Conservation (phyloP, 2,113 vertebrate genomes). For the Tragelaphus scriptus region DNA sequence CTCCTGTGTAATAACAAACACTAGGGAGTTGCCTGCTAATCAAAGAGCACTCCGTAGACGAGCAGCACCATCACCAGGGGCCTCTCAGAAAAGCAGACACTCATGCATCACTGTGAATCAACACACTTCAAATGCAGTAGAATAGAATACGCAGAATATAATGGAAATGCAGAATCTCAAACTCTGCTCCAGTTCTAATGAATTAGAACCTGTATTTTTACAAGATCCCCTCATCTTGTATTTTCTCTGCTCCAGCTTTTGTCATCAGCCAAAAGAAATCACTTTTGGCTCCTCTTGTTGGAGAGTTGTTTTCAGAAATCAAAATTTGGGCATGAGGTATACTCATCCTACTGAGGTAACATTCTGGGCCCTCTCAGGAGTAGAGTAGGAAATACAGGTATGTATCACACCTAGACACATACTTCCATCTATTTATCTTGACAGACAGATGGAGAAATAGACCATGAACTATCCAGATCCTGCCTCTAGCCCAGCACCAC, state of each 20-base stretch:
- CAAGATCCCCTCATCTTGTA: neutral
- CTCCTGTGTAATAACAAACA: neutral
- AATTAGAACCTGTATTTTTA: neutral
- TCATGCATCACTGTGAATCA: neutral
- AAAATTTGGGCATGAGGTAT: neutral
- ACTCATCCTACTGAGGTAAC: neutral
- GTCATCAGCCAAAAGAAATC: neutral
- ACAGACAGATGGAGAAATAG: neutral
- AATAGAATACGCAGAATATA: neutral
- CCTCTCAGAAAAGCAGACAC: neutral
- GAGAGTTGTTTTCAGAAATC: neutral
- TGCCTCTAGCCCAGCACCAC: neutral
- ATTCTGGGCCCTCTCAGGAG: neutral
- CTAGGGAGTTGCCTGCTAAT: neutral
- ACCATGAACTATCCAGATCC: neutral
- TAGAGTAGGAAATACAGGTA: neutral
- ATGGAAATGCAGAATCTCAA: neutral
- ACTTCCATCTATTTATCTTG: neutral
- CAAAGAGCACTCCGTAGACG: neutral
- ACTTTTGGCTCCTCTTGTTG: neutral
- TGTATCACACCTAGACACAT: neutral
- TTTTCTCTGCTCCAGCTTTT: neutral
- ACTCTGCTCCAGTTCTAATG: neutral
- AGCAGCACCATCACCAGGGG: neutral
- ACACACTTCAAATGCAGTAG: neutral